Conservation (phyloP, 2,797 vertebrate genomes). For the Malacoctenus gilli region DNA sequence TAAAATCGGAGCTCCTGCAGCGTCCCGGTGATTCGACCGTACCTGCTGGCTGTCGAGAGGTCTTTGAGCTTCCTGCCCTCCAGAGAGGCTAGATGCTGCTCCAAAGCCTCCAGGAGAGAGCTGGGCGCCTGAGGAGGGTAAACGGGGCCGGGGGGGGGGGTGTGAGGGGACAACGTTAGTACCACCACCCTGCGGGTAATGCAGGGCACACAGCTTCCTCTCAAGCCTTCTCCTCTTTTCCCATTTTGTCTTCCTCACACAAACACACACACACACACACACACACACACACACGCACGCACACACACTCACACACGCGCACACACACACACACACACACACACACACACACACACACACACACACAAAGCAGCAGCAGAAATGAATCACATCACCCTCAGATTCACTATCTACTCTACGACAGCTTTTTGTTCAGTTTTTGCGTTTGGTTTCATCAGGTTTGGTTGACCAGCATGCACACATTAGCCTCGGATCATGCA, state of each 20-base stretch:
- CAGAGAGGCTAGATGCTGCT: constrained; percentile 94
- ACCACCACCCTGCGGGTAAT: constrained; percentile 29
- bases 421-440: constrained; percentile 40
- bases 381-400: constrained; percentile 55
- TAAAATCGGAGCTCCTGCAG: too few relatives aligned
- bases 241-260: constrained; percentile 23
- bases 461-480: constrained; percentile 83
- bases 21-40: constrained; percentile 31
- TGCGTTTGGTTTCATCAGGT: constrained; percentile 77
- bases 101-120: constrained; percentile 93
- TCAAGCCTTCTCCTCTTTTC: constrained; percentile 34
- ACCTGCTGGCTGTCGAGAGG: constrained; percentile 88
- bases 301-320: constrained; percentile 17
- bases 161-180: constrained; percentile 53
- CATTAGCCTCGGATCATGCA: constrained; percentile 79
- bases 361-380: constrained; percentile 63
- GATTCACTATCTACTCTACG: constrained; percentile 52
- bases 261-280: constrained; percentile 29
- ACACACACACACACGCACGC: constrained; percentile 32
- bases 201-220: constrained; percentile 48
- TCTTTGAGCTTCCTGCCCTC: constrained; percentile 94
- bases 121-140: constrained; percentile 84
- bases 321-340: constrained; percentile 25
- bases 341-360: constrained; percentile 17
- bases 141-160: constrained; percentile 18